These are phyloP conservation scores for Neofelis nebulosa DNA, from an alignment of 2,113 vertebrate genomes.

Conservation along the genomic window DNA sequence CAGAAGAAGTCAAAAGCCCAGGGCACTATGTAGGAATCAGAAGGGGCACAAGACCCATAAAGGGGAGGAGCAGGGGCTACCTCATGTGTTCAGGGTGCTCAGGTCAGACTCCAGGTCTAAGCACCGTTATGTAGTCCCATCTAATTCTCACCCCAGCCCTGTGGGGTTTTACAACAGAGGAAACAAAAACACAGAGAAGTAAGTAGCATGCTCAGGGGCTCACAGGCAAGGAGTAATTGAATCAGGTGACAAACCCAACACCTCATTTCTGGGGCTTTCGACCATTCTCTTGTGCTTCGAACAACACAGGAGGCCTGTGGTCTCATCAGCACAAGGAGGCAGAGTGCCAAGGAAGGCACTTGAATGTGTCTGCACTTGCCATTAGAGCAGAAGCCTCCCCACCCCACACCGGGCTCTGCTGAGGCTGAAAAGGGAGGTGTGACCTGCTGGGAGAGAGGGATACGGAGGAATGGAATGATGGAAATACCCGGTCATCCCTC, in stretches of 20 bases:
- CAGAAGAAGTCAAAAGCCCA: neutral
- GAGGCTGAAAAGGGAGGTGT: neutral
- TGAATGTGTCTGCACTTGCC: neutral
- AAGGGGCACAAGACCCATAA: neutral
- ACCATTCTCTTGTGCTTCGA: neutral
- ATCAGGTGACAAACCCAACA: neutral
- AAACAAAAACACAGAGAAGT: neutral
- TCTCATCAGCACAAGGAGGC: neutral
- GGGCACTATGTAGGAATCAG: neutral
- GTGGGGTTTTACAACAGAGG: neutral
- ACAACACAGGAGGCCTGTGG: neutral
- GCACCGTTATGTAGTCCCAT: accelerated
- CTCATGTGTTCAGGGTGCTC: accelerated
- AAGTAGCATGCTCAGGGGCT: neutral
- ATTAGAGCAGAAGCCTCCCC: neutral
- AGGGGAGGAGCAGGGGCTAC: neutral
- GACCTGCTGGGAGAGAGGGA: neutral
- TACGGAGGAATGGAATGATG: accelerated
- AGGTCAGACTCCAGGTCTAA: too few species aligned
- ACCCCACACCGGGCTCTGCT: neutral
- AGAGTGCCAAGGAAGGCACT: too few species aligned
- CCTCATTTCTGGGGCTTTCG: neutral
- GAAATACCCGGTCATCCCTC: neutral
- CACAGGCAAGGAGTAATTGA: neutral
- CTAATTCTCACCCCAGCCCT: neutral